Percentiles rank a stretch among this genome's conserved stretches.
Conservation (phyloP, 2,888 invertebrate species). For the Spodoptera littoralis region DNA sequence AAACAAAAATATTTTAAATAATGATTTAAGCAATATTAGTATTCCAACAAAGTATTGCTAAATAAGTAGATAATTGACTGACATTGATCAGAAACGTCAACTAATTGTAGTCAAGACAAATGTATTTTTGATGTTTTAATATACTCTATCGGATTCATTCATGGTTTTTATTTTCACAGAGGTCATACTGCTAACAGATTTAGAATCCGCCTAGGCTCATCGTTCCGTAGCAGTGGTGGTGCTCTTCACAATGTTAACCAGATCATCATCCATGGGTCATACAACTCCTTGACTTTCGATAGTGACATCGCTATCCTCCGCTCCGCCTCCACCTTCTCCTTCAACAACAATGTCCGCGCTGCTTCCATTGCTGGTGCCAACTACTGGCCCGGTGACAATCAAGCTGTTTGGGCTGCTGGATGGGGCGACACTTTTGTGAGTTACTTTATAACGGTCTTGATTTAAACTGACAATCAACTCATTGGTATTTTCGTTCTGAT, state of each 20-base stretch:
- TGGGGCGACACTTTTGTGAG: slow-evolving; percentile 77
- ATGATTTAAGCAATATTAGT: too few relatives aligned
- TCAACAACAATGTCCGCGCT: slow-evolving; percentile 54
- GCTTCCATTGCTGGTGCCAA: slow-evolving; percentile 64
- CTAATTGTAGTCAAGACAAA: too few relatives aligned
- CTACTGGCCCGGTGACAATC: slow-evolving; percentile 66
- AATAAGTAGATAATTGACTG: too few relatives aligned
- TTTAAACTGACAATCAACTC: too few relatives aligned
- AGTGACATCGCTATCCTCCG: slow-evolving; percentile 75
- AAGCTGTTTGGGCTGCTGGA: slow-evolving; percentile 74
- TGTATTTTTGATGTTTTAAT: too few relatives aligned
- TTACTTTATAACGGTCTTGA: too few relatives aligned
- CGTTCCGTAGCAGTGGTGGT: slow-evolving; percentile 66
- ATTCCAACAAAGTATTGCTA: too few relatives aligned
- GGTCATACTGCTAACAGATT: slow-evolving; percentile 48
- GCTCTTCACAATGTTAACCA: slow-evolving; percentile 44
- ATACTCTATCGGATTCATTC: too few relatives aligned
- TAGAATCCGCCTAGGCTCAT: slow-evolving; percentile 65
- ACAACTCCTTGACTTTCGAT: slow-evolving; percentile 55
- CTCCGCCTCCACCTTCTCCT: slow-evolving; percentile 54
- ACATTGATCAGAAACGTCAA: too few relatives aligned
- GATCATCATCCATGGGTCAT: slow-evolving; percentile 68
- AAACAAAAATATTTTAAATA: too few relatives aligned
- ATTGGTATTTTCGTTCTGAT: too few relatives aligned
- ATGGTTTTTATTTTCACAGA: slow-evolving; percentile 35